phyloP scores from a whole-genome alignment of 1,140 invertebrate species.

The Psix sp. region DNA sequence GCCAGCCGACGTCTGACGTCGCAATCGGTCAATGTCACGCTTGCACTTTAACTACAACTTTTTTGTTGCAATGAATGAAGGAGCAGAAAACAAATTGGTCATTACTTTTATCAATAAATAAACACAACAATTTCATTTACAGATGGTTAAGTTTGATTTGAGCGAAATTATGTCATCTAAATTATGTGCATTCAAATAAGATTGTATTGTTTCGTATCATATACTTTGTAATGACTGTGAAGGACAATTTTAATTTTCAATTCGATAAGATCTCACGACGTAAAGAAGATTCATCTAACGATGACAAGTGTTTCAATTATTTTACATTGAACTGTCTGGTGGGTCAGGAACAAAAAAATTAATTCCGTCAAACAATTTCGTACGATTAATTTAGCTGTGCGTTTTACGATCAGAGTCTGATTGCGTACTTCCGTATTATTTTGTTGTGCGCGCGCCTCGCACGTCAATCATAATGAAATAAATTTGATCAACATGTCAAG shows the following conservation, averaged over 20 bases:
- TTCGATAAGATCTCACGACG: too few relatives aligned
- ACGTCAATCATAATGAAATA: constrained; percentile 44
- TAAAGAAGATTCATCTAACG: too few relatives aligned
- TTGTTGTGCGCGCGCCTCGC: constrained; percentile 8
- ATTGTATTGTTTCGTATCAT: too few relatives aligned
- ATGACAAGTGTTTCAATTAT: constrained; percentile 16
- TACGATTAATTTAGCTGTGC: constrained; percentile 8
- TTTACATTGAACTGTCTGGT: background rate
- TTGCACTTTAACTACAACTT: constrained; percentile 30
- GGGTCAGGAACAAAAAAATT: constrained; percentile 12
- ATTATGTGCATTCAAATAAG: too few relatives aligned
- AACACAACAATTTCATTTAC: too few relatives aligned
- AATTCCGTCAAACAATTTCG: constrained; percentile 12
- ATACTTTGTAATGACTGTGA: too few relatives aligned
- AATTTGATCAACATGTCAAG: constrained; percentile 15
- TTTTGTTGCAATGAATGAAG: too few relatives aligned
- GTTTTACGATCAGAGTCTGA: constrained; percentile 23
- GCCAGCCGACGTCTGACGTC: constrained; percentile 43
- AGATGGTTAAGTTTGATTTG: too few relatives aligned
- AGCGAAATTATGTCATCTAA: too few relatives aligned
- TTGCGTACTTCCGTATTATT: constrained; percentile 45
- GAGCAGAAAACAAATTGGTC: too few relatives aligned
- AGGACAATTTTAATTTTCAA: too few relatives aligned
- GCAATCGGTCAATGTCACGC: constrained; percentile 44
- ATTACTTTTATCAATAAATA: too few relatives aligned